A percentile compares a stretch with the other conserved stretches of the same genome.
Conservation (phyloP, 1,140 invertebrate genomes). For the Philaenus spumarius region DNA sequence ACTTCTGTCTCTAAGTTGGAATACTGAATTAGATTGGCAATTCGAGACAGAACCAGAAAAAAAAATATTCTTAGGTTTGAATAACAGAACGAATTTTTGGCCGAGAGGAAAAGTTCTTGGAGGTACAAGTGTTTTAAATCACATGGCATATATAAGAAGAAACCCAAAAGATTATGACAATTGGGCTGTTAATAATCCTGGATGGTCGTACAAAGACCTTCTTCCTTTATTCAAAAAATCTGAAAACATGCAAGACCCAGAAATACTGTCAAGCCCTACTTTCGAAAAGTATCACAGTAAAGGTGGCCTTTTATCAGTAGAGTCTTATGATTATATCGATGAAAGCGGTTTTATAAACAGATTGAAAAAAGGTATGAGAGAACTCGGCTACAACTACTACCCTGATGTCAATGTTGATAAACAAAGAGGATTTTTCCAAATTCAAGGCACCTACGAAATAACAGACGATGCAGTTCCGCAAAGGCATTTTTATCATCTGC, state of each 20-base stretch:
- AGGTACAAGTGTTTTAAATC: conserved; percentile 75
- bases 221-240: conserved; percentile 82
- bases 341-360: conserved; percentile 39
- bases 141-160: conserved; percentile 82
- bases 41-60: conserved; percentile 60
- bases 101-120: conserved; percentile 58
- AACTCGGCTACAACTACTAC: conserved; percentile 80
- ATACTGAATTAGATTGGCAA: conserved; percentile 53
- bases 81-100: conserved; percentile 45
- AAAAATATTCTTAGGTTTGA: conserved; percentile 41
- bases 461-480: conserved; percentile 12
- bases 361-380: conserved; percentile 53
- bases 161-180: conserved; percentile 79
- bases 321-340: too few species aligned
- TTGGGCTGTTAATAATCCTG: conserved; percentile 75
- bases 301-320: conserved; percentile 46
- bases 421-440: conserved; percentile 41
- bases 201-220: conserved; percentile 84
- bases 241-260: conserved; percentile 75
- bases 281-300: conserved; percentile 53
- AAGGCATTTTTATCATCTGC: conserved; percentile 50
- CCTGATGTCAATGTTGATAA: conserved; percentile 67
- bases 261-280: conserved; percentile 52
- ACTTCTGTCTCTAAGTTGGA: conserved; percentile 48
- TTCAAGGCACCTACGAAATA: conserved; percentile 33